A percentile compares a stretch with the other conserved stretches of the same genome.
Conservation (phyloP, 2,113 vertebrate genomes). For the Dasypus novemcinctus region DNA sequence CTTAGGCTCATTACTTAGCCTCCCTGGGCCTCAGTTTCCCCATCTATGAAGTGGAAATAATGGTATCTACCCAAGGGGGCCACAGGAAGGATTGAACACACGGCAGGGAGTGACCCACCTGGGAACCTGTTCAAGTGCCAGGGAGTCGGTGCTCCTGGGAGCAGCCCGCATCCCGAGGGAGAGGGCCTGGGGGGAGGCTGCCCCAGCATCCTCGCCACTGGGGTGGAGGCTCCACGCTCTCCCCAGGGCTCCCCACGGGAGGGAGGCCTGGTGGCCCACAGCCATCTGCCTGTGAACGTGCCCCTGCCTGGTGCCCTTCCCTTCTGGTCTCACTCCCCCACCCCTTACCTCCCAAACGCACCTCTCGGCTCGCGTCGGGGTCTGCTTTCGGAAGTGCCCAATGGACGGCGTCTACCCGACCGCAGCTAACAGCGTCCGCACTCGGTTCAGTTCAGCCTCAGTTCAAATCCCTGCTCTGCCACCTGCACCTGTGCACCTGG, state of each 20-base stretch:
- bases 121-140: fast-evolving
- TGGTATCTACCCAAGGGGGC: neutral
- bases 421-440: neutral
- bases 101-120: fast-evolving
- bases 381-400: no score
- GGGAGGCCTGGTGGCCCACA: neutral
- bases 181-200: no score
- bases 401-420: no score
- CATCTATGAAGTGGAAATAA: neutral
- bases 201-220: neutral
- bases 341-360: neutral
- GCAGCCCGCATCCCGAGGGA: fast-evolving
- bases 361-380: neutral
- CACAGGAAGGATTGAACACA: fast-evolving
- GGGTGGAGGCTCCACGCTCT: no score
- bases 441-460: neutral
- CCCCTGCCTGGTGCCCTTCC: neutral
- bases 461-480: neutral
- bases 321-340: fast-evolving
- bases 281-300: neutral
- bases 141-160: neutral
- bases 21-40: neutral
- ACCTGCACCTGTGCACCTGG: fast-evolving
- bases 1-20: neutral
- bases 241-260: neutral